Evolutionary conservation across 2,113 vertebrate species (phyloP).

Genomic region (Arizona elegans): DNA sequence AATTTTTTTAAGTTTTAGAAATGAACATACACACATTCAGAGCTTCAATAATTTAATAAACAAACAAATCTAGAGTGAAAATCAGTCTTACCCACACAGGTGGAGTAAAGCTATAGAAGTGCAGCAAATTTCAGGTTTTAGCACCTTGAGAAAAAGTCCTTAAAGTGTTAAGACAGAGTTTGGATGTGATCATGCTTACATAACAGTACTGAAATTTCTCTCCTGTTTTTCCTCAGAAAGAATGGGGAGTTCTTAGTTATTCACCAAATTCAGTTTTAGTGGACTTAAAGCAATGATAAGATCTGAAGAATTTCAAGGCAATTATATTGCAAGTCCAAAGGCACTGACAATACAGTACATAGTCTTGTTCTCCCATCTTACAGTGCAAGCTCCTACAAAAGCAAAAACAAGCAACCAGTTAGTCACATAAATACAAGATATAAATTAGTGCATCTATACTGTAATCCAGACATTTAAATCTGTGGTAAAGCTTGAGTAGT

Average conservation of each 20-base stretch:
- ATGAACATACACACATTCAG: conserved; percentile 24
- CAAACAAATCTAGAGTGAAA: conserved; percentile 73
- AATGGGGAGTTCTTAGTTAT: conserved; percentile 37
- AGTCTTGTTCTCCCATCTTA: conserved; percentile 93
- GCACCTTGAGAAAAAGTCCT: conserved; percentile 69
- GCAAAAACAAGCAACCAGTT: neutral
- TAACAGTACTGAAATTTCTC: conserved; percentile 30
- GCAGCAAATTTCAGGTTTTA: conserved; percentile 63
- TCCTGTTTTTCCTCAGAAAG: conserved; percentile 42
- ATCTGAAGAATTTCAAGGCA: conserved; percentile 30
- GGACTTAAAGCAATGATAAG: conserved; percentile 29
- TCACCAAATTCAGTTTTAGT: conserved; percentile 46
- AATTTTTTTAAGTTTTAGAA: neutral
- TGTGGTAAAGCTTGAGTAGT: neutral
- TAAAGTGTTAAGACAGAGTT: conserved; percentile 62
- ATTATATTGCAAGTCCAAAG: conserved; percentile 85
- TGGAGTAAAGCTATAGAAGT: conserved; percentile 52
- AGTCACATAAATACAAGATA: neutral
- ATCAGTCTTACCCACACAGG: conserved; percentile 46
- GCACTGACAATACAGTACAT: conserved; percentile 92
- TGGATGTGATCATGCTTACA: conserved; percentile 1
- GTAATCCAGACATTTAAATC: neutral
- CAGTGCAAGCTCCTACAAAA: conserved; percentile 83
- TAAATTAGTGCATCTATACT: neutral
- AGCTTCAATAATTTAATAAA: conserved; percentile 75